Evolutionary conservation across 2,113 vertebrate species (phyloP).

Genomic region (Paramisgurnus dabryanus): DNA sequence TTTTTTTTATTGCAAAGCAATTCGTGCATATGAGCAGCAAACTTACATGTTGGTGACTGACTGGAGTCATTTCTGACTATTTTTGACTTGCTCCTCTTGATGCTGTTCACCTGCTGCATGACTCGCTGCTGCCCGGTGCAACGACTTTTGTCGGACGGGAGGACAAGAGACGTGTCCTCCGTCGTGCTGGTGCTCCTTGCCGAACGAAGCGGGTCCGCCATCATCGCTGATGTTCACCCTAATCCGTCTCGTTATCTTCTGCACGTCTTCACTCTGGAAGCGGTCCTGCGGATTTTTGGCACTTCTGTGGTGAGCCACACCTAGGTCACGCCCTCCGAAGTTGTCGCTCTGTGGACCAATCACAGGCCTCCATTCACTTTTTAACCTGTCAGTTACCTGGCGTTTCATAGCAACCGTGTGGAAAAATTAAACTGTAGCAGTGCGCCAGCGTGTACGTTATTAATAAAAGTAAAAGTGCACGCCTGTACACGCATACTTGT

Average conservation of each 20-base stretch:
- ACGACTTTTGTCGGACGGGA: constrained; percentile 67
- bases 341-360: background rate
- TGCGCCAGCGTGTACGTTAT: too few species aligned
- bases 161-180: constrained; percentile 76
- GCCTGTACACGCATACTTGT: too few species aligned
- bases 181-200: constrained; percentile 10
- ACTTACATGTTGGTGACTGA: constrained; percentile 61
- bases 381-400: constrained; percentile 12
- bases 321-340: background rate
- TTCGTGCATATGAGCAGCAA: background rate
- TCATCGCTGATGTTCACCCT: constrained; percentile 53
- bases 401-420: background rate
- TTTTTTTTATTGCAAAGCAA: background rate
- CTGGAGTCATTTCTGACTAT: constrained; percentile 39
- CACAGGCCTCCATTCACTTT: background rate
- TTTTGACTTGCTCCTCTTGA: constrained; percentile 70
- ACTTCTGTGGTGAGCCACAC: background rate
- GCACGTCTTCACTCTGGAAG: background rate
- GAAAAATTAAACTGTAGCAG: background rate
- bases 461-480: too few species aligned
- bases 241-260: background rate
- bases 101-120: constrained; percentile 68
- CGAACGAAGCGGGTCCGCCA: constrained; percentile 66
- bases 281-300: background rate
- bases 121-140: constrained; percentile 69